Evolutionary conservation across 2,797 vertebrate genomes (phyloP), one percentile per base, ranked within the genome.

Genomic region (Chrysocyon brachyurus): DNA sequence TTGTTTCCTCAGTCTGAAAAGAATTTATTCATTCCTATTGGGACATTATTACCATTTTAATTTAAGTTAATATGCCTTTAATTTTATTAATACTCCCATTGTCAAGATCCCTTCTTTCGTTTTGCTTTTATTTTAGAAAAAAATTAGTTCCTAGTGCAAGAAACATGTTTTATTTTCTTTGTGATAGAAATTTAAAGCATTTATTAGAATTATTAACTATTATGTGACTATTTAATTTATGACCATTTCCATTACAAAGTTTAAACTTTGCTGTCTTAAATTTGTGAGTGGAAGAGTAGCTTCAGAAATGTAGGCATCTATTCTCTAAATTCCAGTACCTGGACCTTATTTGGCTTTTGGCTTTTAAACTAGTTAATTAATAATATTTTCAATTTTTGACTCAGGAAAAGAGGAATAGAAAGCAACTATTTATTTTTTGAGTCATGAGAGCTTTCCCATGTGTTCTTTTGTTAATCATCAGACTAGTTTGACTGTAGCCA

Each of bases 41-140:
- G 57, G 31, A 31, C 40, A 95, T 79, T 88, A 90, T n/a, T 64
- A 75, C 15, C 77, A 92, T 72, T 93, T 87, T 89, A 89, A 63
- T 88, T 91, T 72, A 93, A 90, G 52, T 91, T 68, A 96, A 75
- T 95, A 87, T 70, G 11, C 4, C 16, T 77, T 81, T 40, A 92
- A 66, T n/a, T 79, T 73, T 33, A 84, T 63, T 90, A 88, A 85
- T 77, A 40, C 1, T 56, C 2, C 59, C 31, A 72, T 81, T 95
- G 63, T 96, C 78, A 63, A 14, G 4, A 31, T 19, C 2, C 64
- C 72, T 93, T 79, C n/a, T 86, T 92, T 92, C 63, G 72, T 54
- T 91, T 49, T 95, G 70, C 5, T 75, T 90, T 96, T 84, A 68
- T 94, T 93, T 90, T 49, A 92, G 75, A 92, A 75, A 84, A 78